Evolutionary conservation across 2,113 vertebrate genomes (phyloP), one percentile per base, ranked within the genome.

Genomic region (Emydocephalus ijimae): DNA sequence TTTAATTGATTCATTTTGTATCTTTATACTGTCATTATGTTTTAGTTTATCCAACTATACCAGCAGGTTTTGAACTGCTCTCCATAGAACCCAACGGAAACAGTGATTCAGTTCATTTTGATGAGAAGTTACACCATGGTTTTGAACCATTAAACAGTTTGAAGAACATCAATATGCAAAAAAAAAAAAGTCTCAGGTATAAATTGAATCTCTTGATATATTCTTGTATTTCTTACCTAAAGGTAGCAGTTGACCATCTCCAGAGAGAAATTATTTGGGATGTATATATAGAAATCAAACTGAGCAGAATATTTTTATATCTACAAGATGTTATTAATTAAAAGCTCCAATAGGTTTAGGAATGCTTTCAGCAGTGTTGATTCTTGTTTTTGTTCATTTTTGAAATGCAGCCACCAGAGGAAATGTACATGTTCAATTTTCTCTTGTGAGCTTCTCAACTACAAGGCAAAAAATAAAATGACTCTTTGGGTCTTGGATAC

Each of bases 161-260:
- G 85, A 92, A 92, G 48, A 26, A 92, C 92, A 94, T 88, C 93
- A 94, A 93, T 96, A 97, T 96, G 96, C 96, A 97, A 93, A 93
- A 93, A 86, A 81, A 48, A 57, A 24, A 18, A 8, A 92, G 88
- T 94, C 95, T 97, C 94, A 97, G 94, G 95, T 97, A 95, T 96
- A 92, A 89, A 95, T 93, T 85, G 94, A 96, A 94, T 89, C 89
- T 95, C 96, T 89, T 92, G 43, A 94, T 95, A 91, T 91, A 24
- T 45, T 91, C 94, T 95, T 93, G 45, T 95, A 91, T 96, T 96
- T 97, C 92, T 95, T 96, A 96, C 90, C 91, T 95, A 94, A 92
- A 95, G 93, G 81, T 94, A 93, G 74, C 61, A 18, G 61, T 90
- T 34, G 90, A 95, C 94, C 88, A 91, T 2, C 43, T 23, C 61